These are phyloP conservation scores for Conger conger DNA, from an alignment of 2,113 vertebrate species.

Conservation along the genomic window DNA sequence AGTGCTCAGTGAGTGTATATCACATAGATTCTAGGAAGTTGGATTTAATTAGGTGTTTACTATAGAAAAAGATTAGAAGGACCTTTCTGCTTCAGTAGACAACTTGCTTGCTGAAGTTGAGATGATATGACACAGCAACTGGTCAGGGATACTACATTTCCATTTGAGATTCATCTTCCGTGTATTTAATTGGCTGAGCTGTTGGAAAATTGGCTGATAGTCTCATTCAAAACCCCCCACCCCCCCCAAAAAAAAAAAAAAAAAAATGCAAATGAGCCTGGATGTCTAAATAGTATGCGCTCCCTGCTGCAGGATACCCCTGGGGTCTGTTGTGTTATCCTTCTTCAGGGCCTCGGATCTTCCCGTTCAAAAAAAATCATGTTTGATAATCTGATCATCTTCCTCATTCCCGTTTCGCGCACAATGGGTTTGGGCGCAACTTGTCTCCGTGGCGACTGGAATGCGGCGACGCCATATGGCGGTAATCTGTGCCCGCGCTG, in stretches of 20 bases:
- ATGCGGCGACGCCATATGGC: slow-evolving; percentile 40
- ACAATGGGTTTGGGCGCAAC: neutral
- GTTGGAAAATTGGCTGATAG: slow-evolving; percentile 36
- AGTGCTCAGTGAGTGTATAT: too few relatives aligned
- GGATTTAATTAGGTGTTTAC: slow-evolving; percentile 35
- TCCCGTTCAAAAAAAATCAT: neutral
- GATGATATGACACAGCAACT: slow-evolving; percentile 30
- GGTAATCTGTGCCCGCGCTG: slow-evolving; percentile 23
- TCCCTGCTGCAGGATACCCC: neutral
- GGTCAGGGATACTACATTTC: slow-evolving; percentile 17
- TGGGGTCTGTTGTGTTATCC: neutral
- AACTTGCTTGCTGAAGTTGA: slow-evolving; percentile 29
- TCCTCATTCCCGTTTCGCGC: neutral
- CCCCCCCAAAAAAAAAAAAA: neutral
- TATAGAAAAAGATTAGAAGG: slow-evolving; percentile 14
- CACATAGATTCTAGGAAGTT: neutral
- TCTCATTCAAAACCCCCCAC: slow-evolving; percentile 23
- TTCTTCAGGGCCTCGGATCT: neutral
- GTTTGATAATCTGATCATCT: neutral
- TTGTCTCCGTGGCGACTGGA: slow-evolving; percentile 9
- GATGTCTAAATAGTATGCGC: neutral
- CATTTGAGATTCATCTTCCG: slow-evolving; percentile 30
- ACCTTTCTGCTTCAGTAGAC: slow-evolving; percentile 21
- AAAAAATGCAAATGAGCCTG: slow-evolving; percentile 9
- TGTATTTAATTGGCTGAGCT: slow-evolving; percentile 24